phyloP scores from a whole-genome alignment of 23 tunicate species.

The Oikopleura dioica region DNA sequence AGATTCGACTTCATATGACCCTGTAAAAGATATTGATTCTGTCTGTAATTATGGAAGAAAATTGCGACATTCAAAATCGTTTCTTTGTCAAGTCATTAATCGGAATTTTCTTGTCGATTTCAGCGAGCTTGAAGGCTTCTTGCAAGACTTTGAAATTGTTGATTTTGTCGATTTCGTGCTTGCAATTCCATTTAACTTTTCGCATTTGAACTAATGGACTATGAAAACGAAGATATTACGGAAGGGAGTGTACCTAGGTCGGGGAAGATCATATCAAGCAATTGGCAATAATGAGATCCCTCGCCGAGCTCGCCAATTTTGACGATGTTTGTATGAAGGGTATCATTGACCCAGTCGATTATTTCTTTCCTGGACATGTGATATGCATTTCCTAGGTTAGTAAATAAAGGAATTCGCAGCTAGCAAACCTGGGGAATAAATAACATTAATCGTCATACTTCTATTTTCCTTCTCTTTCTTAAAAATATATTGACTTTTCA shows the following conservation, averaged over 20 bases:
- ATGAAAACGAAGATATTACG: too few species aligned
- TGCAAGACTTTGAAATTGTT: neutral
- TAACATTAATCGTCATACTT: too few species aligned
- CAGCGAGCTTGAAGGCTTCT: neutral
- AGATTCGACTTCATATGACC: slow-evolving; percentile 2
- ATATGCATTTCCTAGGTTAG: neutral
- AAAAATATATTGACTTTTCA: too few species aligned
- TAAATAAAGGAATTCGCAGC: too few species aligned
- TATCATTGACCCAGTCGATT: slow-evolving; percentile 4
- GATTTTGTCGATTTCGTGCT: neutral
- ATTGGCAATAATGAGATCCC: slow-evolving; percentile 1
- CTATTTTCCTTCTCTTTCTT: too few species aligned
- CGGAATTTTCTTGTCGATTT: neutral
- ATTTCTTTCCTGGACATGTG: slow-evolving; percentile 3
- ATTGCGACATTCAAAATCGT: too few species aligned
- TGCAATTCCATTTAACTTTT: neutral
- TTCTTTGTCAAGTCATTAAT: too few species aligned
- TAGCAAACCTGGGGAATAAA: too few species aligned
- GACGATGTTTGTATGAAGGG: neutral
- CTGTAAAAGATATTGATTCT: too few species aligned
- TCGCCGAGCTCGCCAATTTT: neutral
- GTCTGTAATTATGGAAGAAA: too few species aligned
- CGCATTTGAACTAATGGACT: neutral
- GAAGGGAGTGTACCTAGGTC: too few species aligned
- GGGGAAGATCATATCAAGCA: neutral